Evolutionary conservation across 2,113 vertebrate species (phyloP).

Genomic region (Theropithecus gelada): DNA sequence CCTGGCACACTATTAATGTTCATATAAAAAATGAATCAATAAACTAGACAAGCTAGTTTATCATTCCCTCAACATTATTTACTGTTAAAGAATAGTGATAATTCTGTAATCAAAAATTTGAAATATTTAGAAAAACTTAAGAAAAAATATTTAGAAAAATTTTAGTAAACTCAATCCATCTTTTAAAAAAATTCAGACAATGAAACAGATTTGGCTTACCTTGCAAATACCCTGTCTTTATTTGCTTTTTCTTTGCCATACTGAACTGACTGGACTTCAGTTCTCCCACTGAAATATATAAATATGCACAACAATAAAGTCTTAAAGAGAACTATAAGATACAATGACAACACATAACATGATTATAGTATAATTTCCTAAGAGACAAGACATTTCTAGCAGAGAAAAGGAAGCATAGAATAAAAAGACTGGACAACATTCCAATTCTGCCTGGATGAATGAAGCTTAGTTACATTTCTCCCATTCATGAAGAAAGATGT

Average conservation of each 20-base stretch:
- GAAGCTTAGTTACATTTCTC: neutral
- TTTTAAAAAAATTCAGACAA: conserved; percentile 9
- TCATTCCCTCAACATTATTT: neutral
- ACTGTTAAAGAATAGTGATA: neutral
- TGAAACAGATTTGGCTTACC: conserved; percentile 85
- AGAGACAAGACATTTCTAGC: conserved; percentile 12
- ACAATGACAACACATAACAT: conserved; percentile 19
- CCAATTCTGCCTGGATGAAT: neutral
- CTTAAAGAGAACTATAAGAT: conserved; percentile 48
- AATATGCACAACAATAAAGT: conserved; percentile 60
- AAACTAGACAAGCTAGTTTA: conserved; percentile 42
- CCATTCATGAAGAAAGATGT: neutral
- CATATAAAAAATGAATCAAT: neutral
- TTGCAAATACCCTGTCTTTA: conserved; percentile 97
- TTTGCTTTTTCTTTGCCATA: conserved; percentile 99
- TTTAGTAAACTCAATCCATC: neutral
- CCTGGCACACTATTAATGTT: neutral
- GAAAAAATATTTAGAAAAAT: neutral
- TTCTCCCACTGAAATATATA: conserved; percentile 92
- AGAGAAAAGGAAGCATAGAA: neutral
- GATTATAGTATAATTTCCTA: neutral
- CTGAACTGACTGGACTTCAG: conserved; percentile 98
- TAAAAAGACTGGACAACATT: conserved; percentile 15
- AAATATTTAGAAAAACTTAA: neutral
- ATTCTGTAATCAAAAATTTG: neutral